A percentile compares a stretch with the other conserved stretches of the same genome.
These are phyloP conservation scores for Antheraea assamensis DNA, from an alignment of 2,888 invertebrate genomes.

Conservation along the genomic window DNA sequence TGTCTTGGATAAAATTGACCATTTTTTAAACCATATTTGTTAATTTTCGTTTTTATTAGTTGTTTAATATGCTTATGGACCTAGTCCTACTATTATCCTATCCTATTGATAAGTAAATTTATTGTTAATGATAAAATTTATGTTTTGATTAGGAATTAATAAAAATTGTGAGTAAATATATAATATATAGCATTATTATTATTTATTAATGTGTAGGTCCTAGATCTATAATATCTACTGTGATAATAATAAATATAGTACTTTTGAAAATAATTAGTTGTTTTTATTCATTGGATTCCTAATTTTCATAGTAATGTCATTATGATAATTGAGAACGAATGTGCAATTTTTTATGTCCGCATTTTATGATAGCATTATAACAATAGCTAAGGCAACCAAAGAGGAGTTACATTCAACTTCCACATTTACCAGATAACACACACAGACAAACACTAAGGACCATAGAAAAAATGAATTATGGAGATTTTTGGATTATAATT, in stretches of 20 bases:
- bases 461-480: too few relatives aligned
- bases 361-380: too few relatives aligned
- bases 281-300: neutral
- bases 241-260: constrained; percentile 3
- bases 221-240: neutral
- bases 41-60: neutral
- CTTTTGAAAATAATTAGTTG: neutral
- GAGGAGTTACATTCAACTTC: too few relatives aligned
- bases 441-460: too few relatives aligned
- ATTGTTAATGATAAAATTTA: neutral
- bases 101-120: neutral
- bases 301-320: too few relatives aligned
- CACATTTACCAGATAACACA: too few relatives aligned
- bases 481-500: too few relatives aligned
- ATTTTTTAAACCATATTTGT: neutral
- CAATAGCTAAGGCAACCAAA: too few relatives aligned
- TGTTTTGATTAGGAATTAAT: neutral
- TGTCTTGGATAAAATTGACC: neutral
- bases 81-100: neutral
- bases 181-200: neutral
- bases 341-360: too few relatives aligned
- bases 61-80: neutral
- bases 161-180: neutral
- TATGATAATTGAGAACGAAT: too few relatives aligned
- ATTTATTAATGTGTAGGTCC: neutral